Evolutionary conservation across 2,888 invertebrate genomes (phyloP).

Genomic region (Patella pellucida): DNA sequence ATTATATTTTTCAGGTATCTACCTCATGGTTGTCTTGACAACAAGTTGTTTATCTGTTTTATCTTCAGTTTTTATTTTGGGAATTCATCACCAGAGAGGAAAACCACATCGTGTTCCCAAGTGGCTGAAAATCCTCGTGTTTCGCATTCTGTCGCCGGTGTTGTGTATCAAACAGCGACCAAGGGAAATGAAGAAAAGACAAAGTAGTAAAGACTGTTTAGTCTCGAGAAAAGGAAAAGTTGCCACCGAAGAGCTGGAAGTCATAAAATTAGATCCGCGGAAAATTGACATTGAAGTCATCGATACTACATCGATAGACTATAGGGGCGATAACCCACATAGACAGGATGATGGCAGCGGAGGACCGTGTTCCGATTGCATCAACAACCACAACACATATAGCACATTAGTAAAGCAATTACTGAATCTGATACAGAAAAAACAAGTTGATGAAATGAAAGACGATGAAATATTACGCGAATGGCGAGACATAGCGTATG

Average conservation of each 20-base stretch:
- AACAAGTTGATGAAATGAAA: slow-evolving; percentile 46
- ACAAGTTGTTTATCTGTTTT: slow-evolving; percentile 66
- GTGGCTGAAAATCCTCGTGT: slow-evolving; percentile 51
- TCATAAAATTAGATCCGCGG: slow-evolving; percentile 22
- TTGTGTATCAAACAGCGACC: slow-evolving; percentile 30
- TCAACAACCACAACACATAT: slow-evolving; percentile 19
- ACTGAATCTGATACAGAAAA: slow-evolving; percentile 47
- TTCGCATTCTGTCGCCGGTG: slow-evolving; percentile 44
- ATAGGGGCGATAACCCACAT: slow-evolving; percentile 17
- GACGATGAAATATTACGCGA: slow-evolving; percentile 53
- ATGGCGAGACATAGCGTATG: slow-evolving; percentile 61
- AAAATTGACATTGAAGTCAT: slow-evolving; percentile 19
- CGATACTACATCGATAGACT: slow-evolving; percentile 8
- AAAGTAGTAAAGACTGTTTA: slow-evolving; percentile 16
- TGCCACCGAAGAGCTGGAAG: slow-evolving; percentile 25
- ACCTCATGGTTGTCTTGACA: slow-evolving; percentile 64
- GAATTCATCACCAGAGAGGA: slow-evolving; percentile 63
- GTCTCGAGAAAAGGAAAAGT: slow-evolving; percentile 16
- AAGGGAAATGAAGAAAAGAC: background rate
- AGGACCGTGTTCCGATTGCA: background rate
- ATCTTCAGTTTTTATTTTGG: slow-evolving; percentile 62
- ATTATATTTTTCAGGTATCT: slow-evolving; percentile 56
- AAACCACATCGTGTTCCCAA: slow-evolving; percentile 52
- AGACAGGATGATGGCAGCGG: background rate
- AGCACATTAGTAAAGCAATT: slow-evolving; percentile 43